A percentile compares a stretch with the other conserved stretches of the same genome.
Evolutionary conservation across 2,797 vertebrate species (phyloP).

Genomic region (Dicrostonyx torquatus): DNA sequence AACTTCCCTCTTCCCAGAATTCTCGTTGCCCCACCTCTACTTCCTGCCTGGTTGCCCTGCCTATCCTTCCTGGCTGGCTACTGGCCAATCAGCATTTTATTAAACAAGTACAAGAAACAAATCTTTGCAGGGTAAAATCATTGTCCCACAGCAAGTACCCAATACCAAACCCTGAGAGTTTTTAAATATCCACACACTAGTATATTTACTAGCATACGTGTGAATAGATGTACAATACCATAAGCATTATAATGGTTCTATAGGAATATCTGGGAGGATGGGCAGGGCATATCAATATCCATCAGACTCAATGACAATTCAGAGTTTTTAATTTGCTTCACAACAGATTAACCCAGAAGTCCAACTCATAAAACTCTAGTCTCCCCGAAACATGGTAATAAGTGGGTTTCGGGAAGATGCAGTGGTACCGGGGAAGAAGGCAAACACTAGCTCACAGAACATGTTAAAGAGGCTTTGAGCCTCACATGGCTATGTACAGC

Average conservation of each 20-base stretch:
- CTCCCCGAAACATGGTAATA: conserved; percentile 7
- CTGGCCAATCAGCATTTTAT: too few species aligned
- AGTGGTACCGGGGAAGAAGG: not conserved
- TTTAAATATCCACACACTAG: not conserved
- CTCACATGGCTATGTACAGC: not conserved
- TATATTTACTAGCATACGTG: not conserved
- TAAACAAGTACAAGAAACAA: too few species aligned
- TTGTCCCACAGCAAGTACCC: not conserved
- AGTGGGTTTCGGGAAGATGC: not conserved
- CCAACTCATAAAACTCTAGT: not conserved
- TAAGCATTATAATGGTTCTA: not conserved
- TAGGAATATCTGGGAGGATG: not conserved
- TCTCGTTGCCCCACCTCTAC: too few species aligned
- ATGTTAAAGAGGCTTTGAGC: not conserved
- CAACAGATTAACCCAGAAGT: not conserved
- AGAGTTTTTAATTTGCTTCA: not conserved
- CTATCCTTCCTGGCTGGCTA: too few species aligned
- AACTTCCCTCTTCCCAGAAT: too few species aligned
- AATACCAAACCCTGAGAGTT: not conserved
- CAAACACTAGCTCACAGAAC: not conserved
- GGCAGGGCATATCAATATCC: not conserved
- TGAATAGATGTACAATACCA: not conserved
- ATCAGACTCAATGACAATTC: not conserved
- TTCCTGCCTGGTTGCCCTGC: too few species aligned
- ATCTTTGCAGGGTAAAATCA: too few species aligned